Evolutionary conservation across 2,888 invertebrate genomes (phyloP), one percentile per base, ranked within the genome.

Genomic region (Thyatira batis): DNA sequence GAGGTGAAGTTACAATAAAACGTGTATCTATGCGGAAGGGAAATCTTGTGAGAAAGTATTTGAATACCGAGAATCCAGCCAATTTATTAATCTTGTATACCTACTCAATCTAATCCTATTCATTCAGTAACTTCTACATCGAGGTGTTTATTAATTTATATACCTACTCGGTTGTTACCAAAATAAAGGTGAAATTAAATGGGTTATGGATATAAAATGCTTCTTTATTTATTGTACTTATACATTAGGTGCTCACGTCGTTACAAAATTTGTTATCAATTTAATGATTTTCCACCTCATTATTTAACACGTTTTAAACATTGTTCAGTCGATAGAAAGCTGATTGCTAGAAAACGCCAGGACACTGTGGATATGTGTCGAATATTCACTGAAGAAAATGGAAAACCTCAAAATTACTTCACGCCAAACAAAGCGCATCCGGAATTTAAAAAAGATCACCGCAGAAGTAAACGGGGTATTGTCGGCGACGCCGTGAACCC

Each of bases 321-420:
- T 39, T 39, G 65, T 71, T 30, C 60, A 90, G 91, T 84, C 20
- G 84, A 90, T 61, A 76, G 65, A 63, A 80, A 77, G 58, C n/a
- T 85, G 0, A 80, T 91, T 25, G 76, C 83, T 39, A 80, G 68
- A 53, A 84, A 87, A 66, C 82, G 91, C 0, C 83, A 87, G 69
- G 87, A 91, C 52, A 90, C 86, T 0, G 55, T 86, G 30, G 89
- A 91, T 3, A 84, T 90, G 80, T 91, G 91, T 52, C 71, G 76
- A 11, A 71, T 87, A 23, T 91, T 89, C 54, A 84, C 76, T 21
- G 77, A 74, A 33, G 85, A 86, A 62, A 79, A 70, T n/a, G 58
- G 72, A 5, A 73, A 67, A 10, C 45, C 69, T 6, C 53, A 53
- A 45, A 27, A 53, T n/a, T 9, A 46, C 0, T 53, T 27, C 49